Evolutionary conservation across 2,113 vertebrate genomes (phyloP), one percentile per base, ranked within the genome.

Genomic region (Mormyrus iriodes): DNA sequence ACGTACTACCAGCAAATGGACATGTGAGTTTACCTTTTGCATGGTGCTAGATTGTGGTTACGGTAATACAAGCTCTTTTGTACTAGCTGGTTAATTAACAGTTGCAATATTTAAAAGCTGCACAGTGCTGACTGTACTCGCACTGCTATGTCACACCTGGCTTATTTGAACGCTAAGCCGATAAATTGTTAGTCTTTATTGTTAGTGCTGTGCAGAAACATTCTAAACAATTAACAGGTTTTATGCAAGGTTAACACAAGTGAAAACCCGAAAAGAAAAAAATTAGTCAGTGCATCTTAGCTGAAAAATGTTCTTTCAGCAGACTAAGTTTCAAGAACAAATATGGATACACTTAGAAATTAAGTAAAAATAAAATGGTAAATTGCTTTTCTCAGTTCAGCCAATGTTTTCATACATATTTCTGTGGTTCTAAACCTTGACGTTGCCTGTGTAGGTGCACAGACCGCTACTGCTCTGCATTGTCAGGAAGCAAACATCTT

Each of bases 321-420:
- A 17, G 35, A 79, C 6, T 35, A 76, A 2, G 4, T 39, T 76
- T 84, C 7, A 48, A 84, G 42, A 84, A 48, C 24, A 48, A 48
- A 84, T 84, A 84, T 48, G 44, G 82, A 84, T 48, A 10, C 39
- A n/a, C 39, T 83, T 19, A 83, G 7, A 24, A 1, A n/a, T 21
- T 27, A 13, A 19, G 48, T 5, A 35, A n/a, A 52, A 35, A 52
- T 86, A 35, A 19, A 39, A 49, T 51, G 46, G 7, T 42, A 85
- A 53, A 17, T 21, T 61, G 52, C 55, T 27, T 24, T 27, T 89
- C 61, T 61, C 9, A 87, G 21, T 42, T 76, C 27, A n/a, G 90
- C 91, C 87, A 88, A 35, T 91, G 92, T 92, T 88, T 83, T 42
- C 65, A 24, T 51, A 12, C n/a, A 51, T 51, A 31, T 51, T 87